Evolutionary conservation across 1,140 invertebrate genomes (phyloP).

Genomic region (Zaprionus camerounensis): DNA sequence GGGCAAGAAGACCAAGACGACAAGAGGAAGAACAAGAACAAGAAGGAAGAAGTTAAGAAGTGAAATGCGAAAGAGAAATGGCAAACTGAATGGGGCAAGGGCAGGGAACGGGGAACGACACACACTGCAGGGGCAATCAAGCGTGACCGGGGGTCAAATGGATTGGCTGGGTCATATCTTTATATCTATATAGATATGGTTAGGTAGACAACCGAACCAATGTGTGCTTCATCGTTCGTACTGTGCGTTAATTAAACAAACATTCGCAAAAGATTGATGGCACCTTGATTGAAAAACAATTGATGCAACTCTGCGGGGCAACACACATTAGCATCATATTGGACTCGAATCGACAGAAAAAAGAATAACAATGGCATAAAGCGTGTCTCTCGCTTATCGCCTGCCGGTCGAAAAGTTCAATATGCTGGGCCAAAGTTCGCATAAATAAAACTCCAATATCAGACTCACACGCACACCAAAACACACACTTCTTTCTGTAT

Average conservation of each 20-base stretch:
- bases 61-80: constrained; percentile 81
- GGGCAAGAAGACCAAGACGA: constrained; percentile 38
- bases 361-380: constrained; percentile 27
- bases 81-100: constrained; percentile 34
- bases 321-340: constrained; percentile 80
- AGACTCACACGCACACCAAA: constrained; percentile 28
- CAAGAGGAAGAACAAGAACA: not conserved
- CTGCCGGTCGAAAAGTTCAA: constrained; percentile 69
- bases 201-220: not conserved
- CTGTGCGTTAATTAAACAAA: constrained; percentile 80
- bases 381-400: constrained; percentile 66
- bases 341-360: constrained; percentile 45
- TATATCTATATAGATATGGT: not conserved
- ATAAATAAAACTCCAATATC: constrained; percentile 78
- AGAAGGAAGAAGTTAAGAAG: constrained; percentile 67
- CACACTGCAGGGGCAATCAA: constrained; percentile 60
- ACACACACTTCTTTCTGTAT: constrained; percentile 47
- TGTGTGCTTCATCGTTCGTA: not conserved
- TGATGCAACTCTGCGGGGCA: constrained; percentile 75
- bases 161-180: constrained; percentile 52
- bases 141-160: constrained; percentile 73
- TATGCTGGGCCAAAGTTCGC: constrained; percentile 66
- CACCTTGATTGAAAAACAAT: constrained; percentile 83
- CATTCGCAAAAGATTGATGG: constrained; percentile 80
- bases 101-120: not conserved